Percentiles rank a stretch among this genome's conserved stretches.
These are phyloP conservation scores for Orthonychiurus folsomi DNA, from an alignment of 2,888 invertebrate species.

Conservation along the genomic window DNA sequence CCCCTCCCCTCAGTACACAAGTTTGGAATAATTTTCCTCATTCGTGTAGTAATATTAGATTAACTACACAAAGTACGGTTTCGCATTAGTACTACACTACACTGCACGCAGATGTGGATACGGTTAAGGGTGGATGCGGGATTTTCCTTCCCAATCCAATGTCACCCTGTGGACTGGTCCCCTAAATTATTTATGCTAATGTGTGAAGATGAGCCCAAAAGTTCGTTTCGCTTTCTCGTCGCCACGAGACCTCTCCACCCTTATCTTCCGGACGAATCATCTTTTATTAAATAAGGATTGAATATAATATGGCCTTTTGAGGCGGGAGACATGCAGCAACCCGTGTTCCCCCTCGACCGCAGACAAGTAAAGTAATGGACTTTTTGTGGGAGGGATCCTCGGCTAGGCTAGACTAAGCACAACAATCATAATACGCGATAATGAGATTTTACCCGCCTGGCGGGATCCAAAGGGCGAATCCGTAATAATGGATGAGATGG, in stretches of 20 bases:
- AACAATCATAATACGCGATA: not conserved
- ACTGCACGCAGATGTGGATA: too few species aligned
- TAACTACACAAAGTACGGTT: not conserved
- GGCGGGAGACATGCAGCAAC: not conserved
- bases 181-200: not conserved
- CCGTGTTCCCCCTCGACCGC: not conserved
- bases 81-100: not conserved
- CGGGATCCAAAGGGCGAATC: not conserved
- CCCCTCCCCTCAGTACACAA: not conserved
- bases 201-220: not conserved
- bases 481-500: not conserved
- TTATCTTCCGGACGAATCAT: not conserved
- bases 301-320: not conserved
- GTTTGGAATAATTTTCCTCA: not conserved
- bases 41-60: not conserved
- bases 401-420: too few species aligned
- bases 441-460: not conserved
- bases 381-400: not conserved
- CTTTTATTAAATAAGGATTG: constrained; percentile 1
- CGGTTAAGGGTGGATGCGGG: not conserved
- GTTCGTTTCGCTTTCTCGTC: not conserved
- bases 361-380: not conserved
- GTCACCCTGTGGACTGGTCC: not conserved
- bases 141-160: not conserved
- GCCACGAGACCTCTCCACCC: not conserved